A percentile compares a stretch with the other conserved stretches of the same genome.
phyloP scores from a whole-genome alignment of 2,797 vertebrate genomes.

The Glyptemys insculpta region DNA sequence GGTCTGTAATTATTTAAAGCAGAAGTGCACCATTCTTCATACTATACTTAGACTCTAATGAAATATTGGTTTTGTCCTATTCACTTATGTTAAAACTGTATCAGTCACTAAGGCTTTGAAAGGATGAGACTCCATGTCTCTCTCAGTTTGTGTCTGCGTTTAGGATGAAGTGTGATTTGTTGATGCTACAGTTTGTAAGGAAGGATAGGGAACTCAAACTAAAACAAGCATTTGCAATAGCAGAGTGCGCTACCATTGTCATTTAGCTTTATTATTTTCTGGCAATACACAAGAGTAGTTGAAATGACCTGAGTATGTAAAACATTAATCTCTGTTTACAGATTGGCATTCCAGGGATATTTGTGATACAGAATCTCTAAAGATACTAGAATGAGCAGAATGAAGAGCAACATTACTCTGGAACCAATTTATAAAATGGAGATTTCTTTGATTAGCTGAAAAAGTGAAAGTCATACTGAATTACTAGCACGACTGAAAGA shows the following conservation, averaged over 20 bases:
- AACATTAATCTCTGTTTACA: constrained; percentile 5
- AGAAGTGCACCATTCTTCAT: neutral
- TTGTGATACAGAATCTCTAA: neutral
- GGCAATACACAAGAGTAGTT: neutral
- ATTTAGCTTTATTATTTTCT: constrained; percentile 9
- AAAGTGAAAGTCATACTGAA: neutral
- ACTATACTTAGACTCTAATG: neutral
- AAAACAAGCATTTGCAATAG: neutral
- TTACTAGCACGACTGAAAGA: neutral
- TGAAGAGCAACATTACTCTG: neutral
- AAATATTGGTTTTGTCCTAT: neutral
- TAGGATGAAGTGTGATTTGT: neutral
- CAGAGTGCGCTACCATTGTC: neutral
- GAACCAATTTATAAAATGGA: neutral
- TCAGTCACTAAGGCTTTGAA: constrained; percentile 14
- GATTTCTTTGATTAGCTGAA: neutral
- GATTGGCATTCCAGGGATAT: neutral
- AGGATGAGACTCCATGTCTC: neutral
- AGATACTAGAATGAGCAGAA: neutral
- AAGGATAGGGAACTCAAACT: neutral
- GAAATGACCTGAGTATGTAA: neutral
- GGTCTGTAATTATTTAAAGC: constrained; percentile 8
- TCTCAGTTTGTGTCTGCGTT: neutral
- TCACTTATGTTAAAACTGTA: neutral
- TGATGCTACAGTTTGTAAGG: neutral